A percentile compares a stretch with the other conserved stretches of the same genome.
phyloP scores from a whole-genome alignment of 1,140 invertebrate genomes.

The Atopsyche davidsoni region DNA sequence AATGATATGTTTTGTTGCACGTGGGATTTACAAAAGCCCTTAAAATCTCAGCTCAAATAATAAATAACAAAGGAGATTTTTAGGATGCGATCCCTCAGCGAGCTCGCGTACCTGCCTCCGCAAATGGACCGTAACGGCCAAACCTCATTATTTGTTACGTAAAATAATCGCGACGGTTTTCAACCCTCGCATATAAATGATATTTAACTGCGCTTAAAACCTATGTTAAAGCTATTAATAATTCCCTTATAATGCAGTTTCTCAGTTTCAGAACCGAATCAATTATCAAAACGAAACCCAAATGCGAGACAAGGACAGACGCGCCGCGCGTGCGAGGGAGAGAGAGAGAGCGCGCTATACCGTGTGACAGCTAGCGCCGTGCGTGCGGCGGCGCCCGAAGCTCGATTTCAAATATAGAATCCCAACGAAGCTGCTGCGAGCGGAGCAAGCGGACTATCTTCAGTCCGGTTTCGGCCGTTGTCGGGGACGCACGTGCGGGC shows the following conservation, averaged over 20 bases:
- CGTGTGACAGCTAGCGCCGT: constrained; percentile 18
- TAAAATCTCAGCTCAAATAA: too few relatives aligned
- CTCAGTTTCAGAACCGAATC: constrained; percentile 10
- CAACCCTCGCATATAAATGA: not conserved
- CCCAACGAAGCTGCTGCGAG: constrained; percentile 10
- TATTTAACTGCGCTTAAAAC: not conserved
- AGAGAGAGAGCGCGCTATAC: constrained; percentile 9
- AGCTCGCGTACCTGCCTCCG: too few relatives aligned
- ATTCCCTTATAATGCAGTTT: constrained; percentile 13
- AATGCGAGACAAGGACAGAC: constrained; percentile 9
- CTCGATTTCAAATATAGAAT: constrained; percentile 20
- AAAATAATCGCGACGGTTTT: too few relatives aligned
- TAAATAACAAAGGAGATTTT: too few relatives aligned
- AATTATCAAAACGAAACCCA: constrained; percentile 13
- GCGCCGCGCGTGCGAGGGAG: not conserved
- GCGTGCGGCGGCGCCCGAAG: constrained; percentile 9
- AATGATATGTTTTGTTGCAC: too few relatives aligned
- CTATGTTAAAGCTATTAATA: constrained; percentile 5
- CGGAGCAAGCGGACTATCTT: constrained; percentile 7
- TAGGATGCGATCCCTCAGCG: too few relatives aligned
- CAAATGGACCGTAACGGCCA: too few relatives aligned
- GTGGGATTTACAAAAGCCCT: too few relatives aligned
- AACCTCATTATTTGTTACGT: too few relatives aligned
- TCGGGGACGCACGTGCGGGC: not conserved
- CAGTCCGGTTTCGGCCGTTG: constrained; percentile 20